Conservation (phyloP, 2,113 vertebrate species). For the Silurus meridionalis region DNA sequence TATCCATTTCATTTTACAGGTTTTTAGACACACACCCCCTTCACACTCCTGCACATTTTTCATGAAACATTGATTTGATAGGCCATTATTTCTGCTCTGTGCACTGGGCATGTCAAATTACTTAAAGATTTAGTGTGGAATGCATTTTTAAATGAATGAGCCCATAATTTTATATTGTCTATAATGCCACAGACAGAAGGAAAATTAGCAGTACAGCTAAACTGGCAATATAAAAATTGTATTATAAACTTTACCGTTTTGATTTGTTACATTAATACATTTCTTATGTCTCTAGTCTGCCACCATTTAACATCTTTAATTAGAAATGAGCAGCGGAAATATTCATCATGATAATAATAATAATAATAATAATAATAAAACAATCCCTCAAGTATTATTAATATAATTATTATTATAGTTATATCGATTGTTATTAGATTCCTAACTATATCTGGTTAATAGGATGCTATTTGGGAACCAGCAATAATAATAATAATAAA, state of each 20-base stretch:
- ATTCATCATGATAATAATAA: no score
- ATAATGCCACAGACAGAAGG: not conserved
- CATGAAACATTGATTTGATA: constrained; percentile 19
- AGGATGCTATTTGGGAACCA: not conserved
- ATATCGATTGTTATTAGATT: no score
- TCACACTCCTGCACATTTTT: not conserved
- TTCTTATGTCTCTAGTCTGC: not conserved
- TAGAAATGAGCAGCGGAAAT: not conserved
- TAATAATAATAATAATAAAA: no score
- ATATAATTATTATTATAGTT: no score
- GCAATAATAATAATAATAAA: not conserved
- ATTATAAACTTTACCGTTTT: not conserved
- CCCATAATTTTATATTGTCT: not conserved
- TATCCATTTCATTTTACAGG: not conserved
- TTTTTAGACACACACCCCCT: not conserved
- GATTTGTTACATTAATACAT: not conserved
- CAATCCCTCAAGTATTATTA: no score
- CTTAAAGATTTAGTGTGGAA: constrained; percentile 9
- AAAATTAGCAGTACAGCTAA: not conserved
- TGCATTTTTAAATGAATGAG: constrained; percentile 7
- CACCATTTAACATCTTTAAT: not conserved
- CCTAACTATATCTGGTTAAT: no score
- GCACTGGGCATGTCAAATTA: constrained; percentile 5
- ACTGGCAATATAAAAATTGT: not conserved
- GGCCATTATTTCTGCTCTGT: constrained; percentile 6